Base-by-base conservation (phyloP, 2,797 vertebrate species). In the Arrhamphus sclerolepis region DNA sequence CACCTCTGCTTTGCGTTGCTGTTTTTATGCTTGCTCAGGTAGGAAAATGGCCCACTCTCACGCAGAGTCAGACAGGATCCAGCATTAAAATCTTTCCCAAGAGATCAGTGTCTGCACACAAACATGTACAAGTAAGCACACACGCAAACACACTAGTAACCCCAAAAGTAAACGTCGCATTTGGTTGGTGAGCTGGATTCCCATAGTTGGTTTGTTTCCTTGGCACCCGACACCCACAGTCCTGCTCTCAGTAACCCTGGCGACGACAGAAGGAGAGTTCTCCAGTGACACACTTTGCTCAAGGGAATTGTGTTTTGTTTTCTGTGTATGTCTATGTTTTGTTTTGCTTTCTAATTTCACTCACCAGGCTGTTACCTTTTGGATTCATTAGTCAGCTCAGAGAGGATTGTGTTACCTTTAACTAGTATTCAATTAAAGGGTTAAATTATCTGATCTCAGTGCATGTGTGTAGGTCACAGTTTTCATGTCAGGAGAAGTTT, bases 1-100 rank as follows among this genome's bases (percentile, higher is more conserved):
- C 86, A 87, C 83, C 72, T 83, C 70, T 77, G 82, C 72, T 84
- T 83, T 84, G 75, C 75, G 52, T 80, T 74, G 79, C 62, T 65
- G 42, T 72, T 74, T 77, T 83, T 55, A 72, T 70, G 66, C 42
- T 63, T 57, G 52, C 51, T 60, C 75, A 78, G 70, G 79, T 86
- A 69, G 57, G 34, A 47, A 55, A 56, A 67, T 34, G 48, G 60
- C 64, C 62, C n/a, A 1, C 5, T 26, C 64, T 62, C 47, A 46
- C 74, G 62, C 42, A 55, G 50, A 69, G 54, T 68, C 46, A 40
- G 67, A 56, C 40, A 1, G 62, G 57, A 62, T 60, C 28, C n/a
- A 46, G 73, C n/a, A 1, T 58, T 71, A 52, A 71, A 72, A 50
- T 56, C 49, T 66, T 72, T 76, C 76, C 57, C 72, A 48, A 50